Base-by-base conservation (phyloP, 2,888 invertebrate genomes). In the Agrochola lychnidis region DNA sequence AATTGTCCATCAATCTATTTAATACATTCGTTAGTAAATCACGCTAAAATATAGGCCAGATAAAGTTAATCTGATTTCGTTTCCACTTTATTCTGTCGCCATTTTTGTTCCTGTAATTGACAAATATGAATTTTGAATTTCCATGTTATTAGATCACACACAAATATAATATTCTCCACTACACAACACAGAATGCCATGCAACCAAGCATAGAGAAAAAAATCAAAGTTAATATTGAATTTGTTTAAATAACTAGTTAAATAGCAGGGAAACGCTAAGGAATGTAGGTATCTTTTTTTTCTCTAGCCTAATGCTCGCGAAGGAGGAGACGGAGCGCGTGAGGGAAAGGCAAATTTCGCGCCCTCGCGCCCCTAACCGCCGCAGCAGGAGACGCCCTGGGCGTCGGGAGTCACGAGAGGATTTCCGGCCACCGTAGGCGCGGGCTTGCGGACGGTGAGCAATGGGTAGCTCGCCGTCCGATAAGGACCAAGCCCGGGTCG, bases 71-170 rank as follows among this genome's bases (percentile, higher is more conserved):
- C 94, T 78, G 93, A 90, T 92, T 95, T 95, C 82, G 92, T 89
- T 90, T 96, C 96, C 89, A 91, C 89, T 93, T 96, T 96, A 92
- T 94, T 96, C 90, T 95, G 96, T 90, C 96, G 92, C 96, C 96
- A 96, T 91, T 96, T 96, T 91, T 95, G 96, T 87, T 96, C 96
- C 96, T 96, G 96, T 87, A 96, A 96, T 92, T 88, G 88, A 91
- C 82, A 87, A 87, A 87, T 72, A 72, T 76, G 14, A 69, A 53
- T 73, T 68, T 73, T 86, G 45, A 86, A 75, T 83, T 68, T 62
- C 62, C 72, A 70, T 75, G 30, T 63, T 71, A 59, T 76, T 64
- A 78, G 12, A 68, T n/a, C 19, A 74, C 56, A 69, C 56, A 67
- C 9, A 72, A 59, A 56, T n/a, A 56, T 72, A 36, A 10, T 61